Conservation (phyloP, 2,113 vertebrate genomes). For the Camelus bactrianus region DNA sequence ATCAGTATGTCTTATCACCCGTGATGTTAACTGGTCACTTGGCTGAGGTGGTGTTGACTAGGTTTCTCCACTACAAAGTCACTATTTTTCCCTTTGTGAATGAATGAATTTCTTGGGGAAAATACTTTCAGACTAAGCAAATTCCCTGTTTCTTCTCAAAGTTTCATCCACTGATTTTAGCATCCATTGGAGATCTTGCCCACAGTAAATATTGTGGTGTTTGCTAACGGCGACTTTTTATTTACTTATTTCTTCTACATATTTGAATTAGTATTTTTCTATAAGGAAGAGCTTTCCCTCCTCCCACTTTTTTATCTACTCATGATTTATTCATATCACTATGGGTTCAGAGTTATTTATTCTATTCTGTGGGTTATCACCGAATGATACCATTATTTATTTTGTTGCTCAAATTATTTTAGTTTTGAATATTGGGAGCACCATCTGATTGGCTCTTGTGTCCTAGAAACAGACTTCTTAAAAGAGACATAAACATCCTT, state of each 20-base stretch:
- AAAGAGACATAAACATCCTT: not conserved
- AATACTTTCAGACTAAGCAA: not conserved
- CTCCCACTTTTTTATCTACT: not conserved
- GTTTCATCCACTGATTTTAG: not conserved
- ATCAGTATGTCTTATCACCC: not conserved
- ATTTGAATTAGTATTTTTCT: not conserved
- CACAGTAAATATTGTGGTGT: not conserved
- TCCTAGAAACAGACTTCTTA: not conserved
- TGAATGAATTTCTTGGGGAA: not conserved
- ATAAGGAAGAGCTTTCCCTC: not conserved
- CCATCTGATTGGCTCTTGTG: not conserved
- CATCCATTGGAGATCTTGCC: not conserved
- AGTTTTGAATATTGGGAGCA: not conserved
- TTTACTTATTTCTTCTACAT: not conserved
- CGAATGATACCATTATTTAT: not conserved
- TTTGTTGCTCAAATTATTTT: not conserved
- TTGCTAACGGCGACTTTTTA: not conserved
- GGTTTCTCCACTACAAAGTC: not conserved
- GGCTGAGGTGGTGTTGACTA: not conserved
- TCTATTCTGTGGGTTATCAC: not conserved
- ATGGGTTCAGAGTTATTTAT: not conserved
- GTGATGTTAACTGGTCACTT: not conserved
- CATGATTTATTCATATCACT: not conserved
- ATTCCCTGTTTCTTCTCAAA: not conserved
- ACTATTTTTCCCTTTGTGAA: not conserved